Evolutionary conservation across 2,888 invertebrate genomes (phyloP), one percentile per base, ranked within the genome.

Genomic region (Nematopogon swammerdamellus): DNA sequence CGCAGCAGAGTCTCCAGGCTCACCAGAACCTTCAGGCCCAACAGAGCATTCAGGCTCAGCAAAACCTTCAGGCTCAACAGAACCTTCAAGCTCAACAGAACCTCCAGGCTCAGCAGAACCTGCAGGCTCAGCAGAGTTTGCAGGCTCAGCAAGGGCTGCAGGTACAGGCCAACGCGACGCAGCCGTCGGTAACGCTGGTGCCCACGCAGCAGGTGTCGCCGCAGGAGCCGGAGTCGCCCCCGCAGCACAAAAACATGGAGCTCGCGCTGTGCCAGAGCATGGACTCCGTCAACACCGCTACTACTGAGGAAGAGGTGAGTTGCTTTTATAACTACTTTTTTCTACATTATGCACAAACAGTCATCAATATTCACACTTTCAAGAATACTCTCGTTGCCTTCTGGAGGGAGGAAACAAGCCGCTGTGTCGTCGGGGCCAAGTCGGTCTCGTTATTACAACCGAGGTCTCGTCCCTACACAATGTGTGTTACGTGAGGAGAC

Each of bases 261-360:
- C 83, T 88, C 69, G 89, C 93, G 65, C 85, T 92, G 67, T 95
- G 95, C 72, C 95, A 96, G 82, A 95, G 95, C 83, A 95, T 96
- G 95, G 96, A 96, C 83, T 95, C 95, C 64, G 96, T 96, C 71
- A 95, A 95, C 82, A 95, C 95, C 62, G 89, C 89, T 68, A 91
- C 92, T 72, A 91, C 94, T 72, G 96, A 97, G 83, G 97, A 96
- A 86, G 97, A 96, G 95, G 97, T 96, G 66, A 84, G 89, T 76
- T 4, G 43, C 8, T 44, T 42, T 52, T 48, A n/a, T n/a, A n/a
- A n/a, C n/a, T n/a, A n/a, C n/a, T n/a, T n/a, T 49, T 52, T 45
- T 43, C 18, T 11, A 25, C 25, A 25, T 25, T 25, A 25, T n/a
- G n/a, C n/a, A n/a, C n/a, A n/a, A n/a, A n/a, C n/a, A n/a, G n/a